Base-by-base conservation (phyloP, 2,797 vertebrate genomes). In the Falco naumanni region DNA sequence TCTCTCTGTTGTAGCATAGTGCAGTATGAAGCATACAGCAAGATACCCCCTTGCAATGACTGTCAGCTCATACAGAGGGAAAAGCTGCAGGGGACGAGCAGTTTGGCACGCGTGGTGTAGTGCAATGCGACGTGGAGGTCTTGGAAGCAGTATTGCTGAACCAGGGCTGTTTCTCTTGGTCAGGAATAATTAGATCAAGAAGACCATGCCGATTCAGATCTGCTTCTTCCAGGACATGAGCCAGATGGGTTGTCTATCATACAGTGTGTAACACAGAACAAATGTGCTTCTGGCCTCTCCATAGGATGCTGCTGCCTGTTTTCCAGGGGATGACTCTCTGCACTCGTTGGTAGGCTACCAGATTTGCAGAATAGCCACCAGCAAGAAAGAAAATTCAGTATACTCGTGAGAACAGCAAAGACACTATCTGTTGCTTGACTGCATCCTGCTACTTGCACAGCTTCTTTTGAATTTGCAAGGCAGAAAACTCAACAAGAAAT, bases 171-270 rank as follows among this genome's bases (percentile, higher is more conserved):
- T 85, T 39, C 17, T 94, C 48, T 77, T 65, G 21, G 15, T 41
- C 16, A 31, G 60, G 26, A 89, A 13, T 72, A 81, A 91, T 72
- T n/a, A 85, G 59, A 85, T 77, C 81, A 85, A 91, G 69, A 72
- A 1, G 14, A 43, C n/a, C 57, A 16, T 56, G 54, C 37, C 72
- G 75, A 85, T 63, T 82, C 82, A 91, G 54, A 51, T 37, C 48
- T 63, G 5, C 29, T 82, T 69, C 56, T 69, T 81, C 60, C 89
- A 89, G 70, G 76, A 48, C 28, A 26, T 63, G 6, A 82, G 81
- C 70, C 70, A 85, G n/a, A 48, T 19, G 19, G 37, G 37, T 22
- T 77, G n/a, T 76, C 64, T 91, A 33, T 34, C 80, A 50, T 1
- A 0, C 22, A 31, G 43, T 48, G 43, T 57, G 25, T 71, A 68